Conservation (phyloP, 2,888 invertebrate species). For the Phymatocera aterrima region DNA sequence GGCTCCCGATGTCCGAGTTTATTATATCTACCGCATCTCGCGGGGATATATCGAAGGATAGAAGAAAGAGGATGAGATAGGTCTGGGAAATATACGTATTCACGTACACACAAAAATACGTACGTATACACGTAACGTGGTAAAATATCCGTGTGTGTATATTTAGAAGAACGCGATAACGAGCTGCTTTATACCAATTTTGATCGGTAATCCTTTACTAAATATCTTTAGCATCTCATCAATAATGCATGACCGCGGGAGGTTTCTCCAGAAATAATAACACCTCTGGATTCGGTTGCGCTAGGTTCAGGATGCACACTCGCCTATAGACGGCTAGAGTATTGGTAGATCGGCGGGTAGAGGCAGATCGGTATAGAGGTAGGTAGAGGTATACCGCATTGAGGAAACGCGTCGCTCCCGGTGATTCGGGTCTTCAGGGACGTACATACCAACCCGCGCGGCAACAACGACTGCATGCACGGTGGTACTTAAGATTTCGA, state of each 20-base stretch:
- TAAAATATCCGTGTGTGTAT: constrained; percentile 1
- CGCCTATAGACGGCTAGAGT: too few species aligned
- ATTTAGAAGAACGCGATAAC: constrained; percentile 19
- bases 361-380: too few species aligned
- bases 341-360: too few species aligned
- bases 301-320: constrained; percentile 5
- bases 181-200: constrained; percentile 29
- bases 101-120: neutral
- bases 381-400: neutral
- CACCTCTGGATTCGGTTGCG: constrained; percentile 41
- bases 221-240: constrained; percentile 50
- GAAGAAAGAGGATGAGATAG: too few species aligned
- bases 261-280: constrained; percentile 57
- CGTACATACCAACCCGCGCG: neutral
- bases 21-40: too few species aligned
- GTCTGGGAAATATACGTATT: too few species aligned
- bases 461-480: too few species aligned
- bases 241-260: constrained; percentile 59
- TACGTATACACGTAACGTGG: neutral
- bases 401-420: constrained; percentile 26
- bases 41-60: too few species aligned
- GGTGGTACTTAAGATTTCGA: constrained; percentile 24
- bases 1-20: neutral
- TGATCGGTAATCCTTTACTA: constrained; percentile 37
- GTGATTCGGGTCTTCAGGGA: neutral